Percentiles rank a stretch among this genome's conserved stretches.
phyloP scores from a whole-genome alignment of 2,797 vertebrate species.

The Avahi laniger region DNA sequence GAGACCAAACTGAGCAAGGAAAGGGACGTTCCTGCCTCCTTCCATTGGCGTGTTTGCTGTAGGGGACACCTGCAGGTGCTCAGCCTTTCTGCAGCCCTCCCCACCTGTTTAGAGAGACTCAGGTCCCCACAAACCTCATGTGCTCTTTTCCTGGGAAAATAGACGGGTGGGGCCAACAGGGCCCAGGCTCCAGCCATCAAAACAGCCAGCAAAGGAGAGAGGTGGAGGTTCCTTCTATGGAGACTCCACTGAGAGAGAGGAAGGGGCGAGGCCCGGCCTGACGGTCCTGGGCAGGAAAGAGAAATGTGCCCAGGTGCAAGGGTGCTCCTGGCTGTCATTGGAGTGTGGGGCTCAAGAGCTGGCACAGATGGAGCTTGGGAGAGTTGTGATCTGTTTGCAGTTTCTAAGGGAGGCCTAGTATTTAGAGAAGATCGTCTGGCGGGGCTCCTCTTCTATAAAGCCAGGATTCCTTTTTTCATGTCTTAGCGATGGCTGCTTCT shows the following conservation, averaged over 20 bases:
- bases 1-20: background rate
- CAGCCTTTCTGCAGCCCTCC: background rate
- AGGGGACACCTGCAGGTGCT: background rate
- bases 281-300: background rate
- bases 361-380: background rate
- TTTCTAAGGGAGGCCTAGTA: constrained; percentile 1
- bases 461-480: background rate
- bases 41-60: background rate
- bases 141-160: background rate
- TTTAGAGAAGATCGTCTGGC: background rate
- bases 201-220: background rate
- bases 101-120: background rate
- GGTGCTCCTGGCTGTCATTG: background rate
- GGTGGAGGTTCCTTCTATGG: background rate
- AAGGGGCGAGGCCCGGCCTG: background rate
- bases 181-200: background rate
- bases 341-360: background rate
- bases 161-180: background rate
- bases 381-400: constrained; percentile 10
- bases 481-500: background rate
- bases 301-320: background rate
- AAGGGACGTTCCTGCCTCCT: background rate
- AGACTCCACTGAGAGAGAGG: background rate
- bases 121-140: background rate
- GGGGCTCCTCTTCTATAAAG: background rate